Conservation (phyloP, 2,797 vertebrate genomes). For the Melanitta fusca region DNA sequence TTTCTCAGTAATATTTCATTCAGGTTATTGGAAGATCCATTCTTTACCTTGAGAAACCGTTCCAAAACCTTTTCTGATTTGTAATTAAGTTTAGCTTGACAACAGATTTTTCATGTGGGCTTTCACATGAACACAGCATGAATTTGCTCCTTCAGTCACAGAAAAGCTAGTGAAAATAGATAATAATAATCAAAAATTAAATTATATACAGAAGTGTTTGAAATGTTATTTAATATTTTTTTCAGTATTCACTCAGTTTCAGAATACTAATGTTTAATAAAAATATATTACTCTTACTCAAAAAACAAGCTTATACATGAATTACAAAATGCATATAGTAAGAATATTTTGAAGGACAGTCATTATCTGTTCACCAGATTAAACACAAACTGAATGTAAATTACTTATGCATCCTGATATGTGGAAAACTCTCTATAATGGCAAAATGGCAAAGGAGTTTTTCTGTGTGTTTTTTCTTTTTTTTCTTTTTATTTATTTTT, state of each 20-base stretch:
- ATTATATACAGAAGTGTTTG: neutral
- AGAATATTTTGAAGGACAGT: neutral
- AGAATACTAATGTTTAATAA: neutral
- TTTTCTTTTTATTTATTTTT: neutral
- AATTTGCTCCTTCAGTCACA: neutral
- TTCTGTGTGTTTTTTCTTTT: neutral
- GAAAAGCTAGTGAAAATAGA: neutral
- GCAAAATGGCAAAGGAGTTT: neutral
- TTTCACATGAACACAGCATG: neutral
- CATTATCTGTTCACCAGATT: neutral
- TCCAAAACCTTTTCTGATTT: neutral
- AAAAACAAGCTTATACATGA: neutral
- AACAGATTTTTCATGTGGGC: conserved; percentile 16
- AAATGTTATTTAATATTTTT: neutral
- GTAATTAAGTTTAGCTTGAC: conserved; percentile 37
- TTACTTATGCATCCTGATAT: neutral
- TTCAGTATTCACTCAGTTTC: neutral
- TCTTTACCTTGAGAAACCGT: conserved; percentile 16
- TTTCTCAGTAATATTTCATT: neutral
- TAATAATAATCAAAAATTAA: neutral
- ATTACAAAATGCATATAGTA: neutral
- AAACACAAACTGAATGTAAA: neutral
- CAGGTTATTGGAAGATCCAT: neutral
- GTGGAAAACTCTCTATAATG: neutral
- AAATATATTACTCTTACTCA: neutral